Evolutionary conservation across 35 echinoderm and acorn worm species (phyloP).

Genomic region (Ophioderma brevispina): DNA sequence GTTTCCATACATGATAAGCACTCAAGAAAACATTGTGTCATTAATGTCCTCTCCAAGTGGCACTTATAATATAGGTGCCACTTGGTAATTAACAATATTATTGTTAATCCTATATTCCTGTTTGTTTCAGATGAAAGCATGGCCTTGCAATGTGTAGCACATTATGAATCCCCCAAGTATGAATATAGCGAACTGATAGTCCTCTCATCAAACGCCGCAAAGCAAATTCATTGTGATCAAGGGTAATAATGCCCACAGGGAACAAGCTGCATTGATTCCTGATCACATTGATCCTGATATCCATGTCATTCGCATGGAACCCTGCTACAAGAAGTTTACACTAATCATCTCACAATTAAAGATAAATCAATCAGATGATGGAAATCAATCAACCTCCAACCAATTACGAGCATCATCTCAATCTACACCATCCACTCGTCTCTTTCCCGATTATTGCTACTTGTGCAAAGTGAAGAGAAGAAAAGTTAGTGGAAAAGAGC

Average conservation of each 20-base stretch:
- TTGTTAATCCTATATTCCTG: neutral
- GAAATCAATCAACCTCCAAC: constrained; percentile 1
- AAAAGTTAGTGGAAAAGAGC: neutral
- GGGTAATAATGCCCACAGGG: constrained; percentile 12
- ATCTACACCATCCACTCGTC: neutral
- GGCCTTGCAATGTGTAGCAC: constrained; percentile 20
- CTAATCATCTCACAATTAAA: constrained; percentile 31
- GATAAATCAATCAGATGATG: constrained; percentile 16
- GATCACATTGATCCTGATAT: too few species aligned
- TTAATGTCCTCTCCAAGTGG: neutral
- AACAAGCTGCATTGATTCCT: constrained; percentile 28
- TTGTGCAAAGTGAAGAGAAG: neutral
- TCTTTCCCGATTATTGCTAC: neutral
- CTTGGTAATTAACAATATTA: too few species aligned
- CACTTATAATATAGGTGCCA: too few species aligned
- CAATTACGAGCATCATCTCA: neutral
- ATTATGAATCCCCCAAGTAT: constrained; percentile 13
- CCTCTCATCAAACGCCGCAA: constrained; percentile 4
- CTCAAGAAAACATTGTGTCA: neutral
- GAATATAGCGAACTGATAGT: constrained; percentile 19
- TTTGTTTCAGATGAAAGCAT: neutral
- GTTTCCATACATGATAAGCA: neutral
- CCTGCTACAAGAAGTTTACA: constrained; percentile 40
- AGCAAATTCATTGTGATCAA: neutral
- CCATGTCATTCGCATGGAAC: constrained; percentile 19